Conservation (phyloP, 2,797 vertebrate genomes). For the Leuciscus waleckii region DNA sequence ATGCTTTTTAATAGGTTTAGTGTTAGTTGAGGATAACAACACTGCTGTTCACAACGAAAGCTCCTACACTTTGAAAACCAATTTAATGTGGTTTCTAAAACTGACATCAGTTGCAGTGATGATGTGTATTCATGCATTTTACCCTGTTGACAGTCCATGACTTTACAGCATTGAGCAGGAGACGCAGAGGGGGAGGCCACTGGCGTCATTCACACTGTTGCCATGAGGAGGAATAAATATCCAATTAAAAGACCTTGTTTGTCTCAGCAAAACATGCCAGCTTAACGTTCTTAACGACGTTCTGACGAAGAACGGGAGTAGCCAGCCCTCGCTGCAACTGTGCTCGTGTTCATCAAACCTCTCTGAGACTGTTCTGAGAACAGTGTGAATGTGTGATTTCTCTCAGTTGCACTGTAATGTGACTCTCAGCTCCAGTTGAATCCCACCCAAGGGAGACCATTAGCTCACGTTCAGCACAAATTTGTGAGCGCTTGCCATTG, state of each 20-base stretch:
- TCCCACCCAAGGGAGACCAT: constrained; percentile 42
- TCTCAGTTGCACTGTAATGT: background rate
- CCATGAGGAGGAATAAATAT: constrained; percentile 51
- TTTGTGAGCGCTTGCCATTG: constrained; percentile 14
- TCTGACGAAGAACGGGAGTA: background rate
- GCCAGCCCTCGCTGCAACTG: background rate
- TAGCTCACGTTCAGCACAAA: constrained; percentile 41
- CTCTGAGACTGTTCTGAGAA: constrained; percentile 24
- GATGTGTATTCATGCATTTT: background rate
- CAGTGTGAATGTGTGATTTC: constrained; percentile 1
- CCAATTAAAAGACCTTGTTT: constrained; percentile 55
- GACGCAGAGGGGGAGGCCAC: constrained; percentile 3
- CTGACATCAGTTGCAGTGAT: background rate
- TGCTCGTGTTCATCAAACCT: background rate
- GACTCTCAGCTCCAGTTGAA: constrained; percentile 10
- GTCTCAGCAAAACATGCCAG: constrained; percentile 29
- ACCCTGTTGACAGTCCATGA: background rate
- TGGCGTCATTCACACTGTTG: constrained; percentile 47
- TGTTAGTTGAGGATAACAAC: background rate
- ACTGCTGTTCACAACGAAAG: background rate
- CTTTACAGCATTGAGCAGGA: constrained; percentile 2
- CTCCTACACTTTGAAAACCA: background rate
- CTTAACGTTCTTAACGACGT: background rate
- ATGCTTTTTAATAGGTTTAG: background rate
- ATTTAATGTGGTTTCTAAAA: background rate